phyloP scores from a whole-genome alignment of 1,140 invertebrate species.

The Bombus breviceps region DNA sequence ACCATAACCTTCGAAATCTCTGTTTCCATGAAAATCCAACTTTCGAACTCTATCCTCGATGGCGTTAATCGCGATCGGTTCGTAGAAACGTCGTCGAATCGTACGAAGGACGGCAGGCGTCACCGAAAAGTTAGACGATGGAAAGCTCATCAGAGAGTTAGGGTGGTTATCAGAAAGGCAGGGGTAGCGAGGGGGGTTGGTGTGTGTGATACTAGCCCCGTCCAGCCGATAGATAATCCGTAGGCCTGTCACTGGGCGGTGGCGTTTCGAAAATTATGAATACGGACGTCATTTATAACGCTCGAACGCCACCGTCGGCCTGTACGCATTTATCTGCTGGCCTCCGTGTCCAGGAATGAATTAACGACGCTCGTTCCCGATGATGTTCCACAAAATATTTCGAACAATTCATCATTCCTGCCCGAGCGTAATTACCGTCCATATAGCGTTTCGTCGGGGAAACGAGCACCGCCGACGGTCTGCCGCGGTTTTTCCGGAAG shows the following conservation, averaged over 20 bases:
- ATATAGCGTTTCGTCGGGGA: constrained; percentile 19
- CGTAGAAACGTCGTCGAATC: too few species aligned
- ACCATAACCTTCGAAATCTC: background rate
- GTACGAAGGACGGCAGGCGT: background rate
- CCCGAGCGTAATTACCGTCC: constrained; percentile 58
- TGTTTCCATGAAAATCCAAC: background rate
- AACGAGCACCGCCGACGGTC: background rate
- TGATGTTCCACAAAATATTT: constrained; percentile 73
- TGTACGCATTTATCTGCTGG: constrained; percentile 64
- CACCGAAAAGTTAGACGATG: constrained; percentile 27
- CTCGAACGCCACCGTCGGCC: constrained; percentile 55
- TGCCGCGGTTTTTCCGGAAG: constrained; percentile 17
- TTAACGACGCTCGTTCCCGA: constrained; percentile 71
- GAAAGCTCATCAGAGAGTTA: constrained; percentile 31
- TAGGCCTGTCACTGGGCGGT: constrained; percentile 51
- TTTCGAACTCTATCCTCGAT: too few species aligned
- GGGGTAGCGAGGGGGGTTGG: accelerated
- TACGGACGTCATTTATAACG: constrained; percentile 73
- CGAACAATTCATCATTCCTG: constrained; percentile 71
- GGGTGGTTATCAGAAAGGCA: constrained; percentile 26
- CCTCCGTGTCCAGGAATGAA: constrained; percentile 64
- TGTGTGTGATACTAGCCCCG: constrained; percentile 28
- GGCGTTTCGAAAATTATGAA: constrained; percentile 73
- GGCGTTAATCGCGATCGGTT: too few species aligned
- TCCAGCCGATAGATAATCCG: constrained; percentile 54